Evolutionary conservation across 2,797 vertebrate genomes (phyloP).

Genomic region (Crocodylus rhombifer): DNA sequence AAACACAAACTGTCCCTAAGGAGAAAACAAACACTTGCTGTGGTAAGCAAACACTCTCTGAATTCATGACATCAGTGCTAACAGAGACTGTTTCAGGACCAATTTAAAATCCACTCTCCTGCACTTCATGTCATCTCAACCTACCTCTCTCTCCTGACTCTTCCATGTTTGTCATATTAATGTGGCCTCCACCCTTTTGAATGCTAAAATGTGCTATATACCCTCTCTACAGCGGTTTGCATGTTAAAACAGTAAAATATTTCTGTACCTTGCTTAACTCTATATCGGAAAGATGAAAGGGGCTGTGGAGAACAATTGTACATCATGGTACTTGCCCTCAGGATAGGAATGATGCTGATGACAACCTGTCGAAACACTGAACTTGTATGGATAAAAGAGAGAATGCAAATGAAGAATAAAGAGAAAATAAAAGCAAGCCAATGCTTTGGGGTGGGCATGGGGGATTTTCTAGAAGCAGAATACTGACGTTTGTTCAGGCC

Average conservation of each 20-base stretch:
- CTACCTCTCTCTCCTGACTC: slow-evolving; percentile 23
- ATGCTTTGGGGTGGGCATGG: slow-evolving; percentile 32
- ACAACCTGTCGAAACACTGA: slow-evolving; percentile 55
- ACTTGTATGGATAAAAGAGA: slow-evolving; percentile 56
- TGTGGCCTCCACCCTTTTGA: slow-evolving; percentile 28
- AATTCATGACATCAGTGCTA: slow-evolving; percentile 29
- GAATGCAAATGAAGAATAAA: slow-evolving; percentile 64
- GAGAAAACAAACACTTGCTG: slow-evolving; percentile 61
- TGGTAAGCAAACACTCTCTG: slow-evolving; percentile 50
- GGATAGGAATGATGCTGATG: slow-evolving; percentile 53
- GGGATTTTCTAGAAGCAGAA: slow-evolving; percentile 30
- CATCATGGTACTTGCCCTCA: slow-evolving; percentile 36
- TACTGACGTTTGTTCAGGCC: background rate
- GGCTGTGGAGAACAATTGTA: slow-evolving; percentile 19
- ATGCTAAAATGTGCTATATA: background rate
- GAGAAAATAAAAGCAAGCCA: slow-evolving; percentile 36
- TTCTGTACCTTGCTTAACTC: background rate
- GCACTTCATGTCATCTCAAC: slow-evolving; percentile 25
- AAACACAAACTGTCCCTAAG: slow-evolving; percentile 54
- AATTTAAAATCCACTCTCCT: slow-evolving; percentile 38
- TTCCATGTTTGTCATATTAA: slow-evolving; percentile 42
- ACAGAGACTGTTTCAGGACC: slow-evolving; percentile 27
- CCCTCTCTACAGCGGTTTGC: background rate
- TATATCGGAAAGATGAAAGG: slow-evolving; percentile 49
- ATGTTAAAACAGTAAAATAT: slow-evolving; percentile 3